Conservation (phyloP, 2,888 invertebrate species). For the Sericinus montela region DNA sequence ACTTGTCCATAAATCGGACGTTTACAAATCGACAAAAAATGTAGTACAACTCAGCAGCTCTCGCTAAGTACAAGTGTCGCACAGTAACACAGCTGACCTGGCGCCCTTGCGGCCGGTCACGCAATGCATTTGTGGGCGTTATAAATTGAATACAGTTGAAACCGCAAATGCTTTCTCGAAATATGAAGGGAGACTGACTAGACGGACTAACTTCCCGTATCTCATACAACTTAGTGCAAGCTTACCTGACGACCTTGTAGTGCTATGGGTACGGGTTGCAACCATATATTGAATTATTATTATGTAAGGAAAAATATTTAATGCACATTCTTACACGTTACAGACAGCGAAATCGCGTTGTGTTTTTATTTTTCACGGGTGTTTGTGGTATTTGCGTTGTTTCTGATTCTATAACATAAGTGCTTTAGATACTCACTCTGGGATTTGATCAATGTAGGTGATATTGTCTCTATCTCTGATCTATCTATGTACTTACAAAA, state of each 20-base stretch:
- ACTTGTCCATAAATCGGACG: conserved; percentile 1
- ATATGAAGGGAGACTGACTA: neutral
- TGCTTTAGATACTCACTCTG: no score
- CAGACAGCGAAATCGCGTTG: no score
- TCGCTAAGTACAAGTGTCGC: neutral
- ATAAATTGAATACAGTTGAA: neutral
- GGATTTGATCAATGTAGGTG: no score
- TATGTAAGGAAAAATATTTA: neutral
- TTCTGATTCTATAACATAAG: no score
- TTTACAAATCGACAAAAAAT: conserved; percentile 4
- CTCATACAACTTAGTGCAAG: conserved; percentile 22
- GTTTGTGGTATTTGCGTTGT: no score
- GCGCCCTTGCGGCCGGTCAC: conserved; percentile 12
- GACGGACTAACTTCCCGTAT: conserved; percentile 22
- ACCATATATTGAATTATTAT: neutral
- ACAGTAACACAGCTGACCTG: neutral
- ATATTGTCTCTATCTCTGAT: no score
- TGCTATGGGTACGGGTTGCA: conserved; percentile 10
- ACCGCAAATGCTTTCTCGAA: conserved; percentile 3
- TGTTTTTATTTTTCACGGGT: no score
- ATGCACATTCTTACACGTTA: neutral
- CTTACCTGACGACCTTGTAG: conserved; percentile 41
- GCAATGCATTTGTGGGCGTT: conserved; percentile 1
- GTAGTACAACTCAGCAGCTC: neutral
- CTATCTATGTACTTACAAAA: no score